Evolutionary conservation across 2,888 invertebrate species (phyloP).

Genomic region (Drosophila aldrichi): DNA sequence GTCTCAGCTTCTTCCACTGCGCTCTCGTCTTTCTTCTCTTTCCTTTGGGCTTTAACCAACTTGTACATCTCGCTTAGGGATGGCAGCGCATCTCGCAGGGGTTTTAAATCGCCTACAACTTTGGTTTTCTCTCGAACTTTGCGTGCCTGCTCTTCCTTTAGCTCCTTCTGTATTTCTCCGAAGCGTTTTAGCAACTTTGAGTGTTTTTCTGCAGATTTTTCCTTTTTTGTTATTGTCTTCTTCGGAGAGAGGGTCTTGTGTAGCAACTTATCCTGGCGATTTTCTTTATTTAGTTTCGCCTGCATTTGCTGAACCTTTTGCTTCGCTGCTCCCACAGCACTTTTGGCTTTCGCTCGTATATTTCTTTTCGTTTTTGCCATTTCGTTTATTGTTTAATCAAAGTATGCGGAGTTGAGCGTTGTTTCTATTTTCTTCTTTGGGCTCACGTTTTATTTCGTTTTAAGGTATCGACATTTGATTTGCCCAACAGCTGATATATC

Average conservation of each 20-base stretch:
- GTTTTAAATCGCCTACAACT: slow-evolving; percentile 80
- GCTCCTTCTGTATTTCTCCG: slow-evolving; percentile 67
- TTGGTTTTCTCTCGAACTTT: slow-evolving; percentile 79
- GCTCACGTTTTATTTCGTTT: slow-evolving; percentile 37
- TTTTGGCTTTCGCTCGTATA: slow-evolving; percentile 72
- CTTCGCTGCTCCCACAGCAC: slow-evolving; percentile 60
- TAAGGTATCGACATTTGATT: slow-evolving; percentile 1
- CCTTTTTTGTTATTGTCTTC: slow-evolving; percentile 79
- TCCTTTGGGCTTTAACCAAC: slow-evolving; percentile 65
- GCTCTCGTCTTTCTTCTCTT: slow-evolving; percentile 55
- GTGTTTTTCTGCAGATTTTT: slow-evolving; percentile 80
- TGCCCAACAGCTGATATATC: slow-evolving; percentile 31
- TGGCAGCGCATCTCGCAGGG: slow-evolving; percentile 83
- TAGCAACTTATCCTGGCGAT: slow-evolving; percentile 59
- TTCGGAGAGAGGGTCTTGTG: slow-evolving; percentile 75
- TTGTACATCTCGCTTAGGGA: slow-evolving; percentile 81
- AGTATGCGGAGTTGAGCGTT: not conserved
- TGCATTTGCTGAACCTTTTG: slow-evolving; percentile 65
- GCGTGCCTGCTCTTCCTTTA: slow-evolving; percentile 75
- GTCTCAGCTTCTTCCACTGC: slow-evolving; percentile 25
- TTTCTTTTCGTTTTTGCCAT: slow-evolving; percentile 71
- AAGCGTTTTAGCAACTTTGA: slow-evolving; percentile 81
- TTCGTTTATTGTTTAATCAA: slow-evolving; percentile 3
- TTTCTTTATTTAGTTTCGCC: slow-evolving; percentile 48
- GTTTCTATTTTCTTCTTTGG: not conserved